A percentile compares a stretch with the other conserved stretches of the same genome.
These are phyloP conservation scores for Gymnoscopelus microlampas DNA, from an alignment of 2,797 vertebrate species.

Conservation along the genomic window DNA sequence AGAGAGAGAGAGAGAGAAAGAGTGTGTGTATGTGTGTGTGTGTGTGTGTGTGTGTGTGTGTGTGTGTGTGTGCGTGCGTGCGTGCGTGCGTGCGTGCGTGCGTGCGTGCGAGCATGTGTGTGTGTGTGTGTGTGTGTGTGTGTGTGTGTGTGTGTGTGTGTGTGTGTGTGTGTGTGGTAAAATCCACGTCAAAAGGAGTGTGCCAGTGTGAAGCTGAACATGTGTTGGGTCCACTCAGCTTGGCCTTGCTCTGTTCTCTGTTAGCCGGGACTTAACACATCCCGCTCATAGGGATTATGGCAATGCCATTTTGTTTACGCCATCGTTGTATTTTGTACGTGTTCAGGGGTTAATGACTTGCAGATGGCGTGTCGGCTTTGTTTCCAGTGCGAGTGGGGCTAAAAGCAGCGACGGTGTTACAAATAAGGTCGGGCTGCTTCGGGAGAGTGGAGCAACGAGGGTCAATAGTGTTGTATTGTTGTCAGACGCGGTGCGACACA, in stretches of 20 bases:
- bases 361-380: conserved; percentile 71
- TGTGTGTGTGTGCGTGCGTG: too few relatives aligned
- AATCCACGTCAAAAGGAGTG: conserved; percentile 49
- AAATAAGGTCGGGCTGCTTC: conserved; percentile 45
- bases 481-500: conserved; percentile 42
- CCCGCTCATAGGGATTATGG: conserved; percentile 43
- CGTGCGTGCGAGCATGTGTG: too few relatives aligned
- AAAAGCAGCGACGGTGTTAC: conserved; percentile 47
- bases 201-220: conserved; percentile 62
- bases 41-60: too few relatives aligned
- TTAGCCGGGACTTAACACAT: conserved; percentile 65
- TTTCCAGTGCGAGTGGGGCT: conserved; percentile 46
- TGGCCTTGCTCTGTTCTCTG: conserved; percentile 68
- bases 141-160: too few relatives aligned
- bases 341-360: conserved; percentile 73
- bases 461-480: conserved; percentile 48
- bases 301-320: conserved; percentile 69
- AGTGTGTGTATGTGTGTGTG: too few relatives aligned
- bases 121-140: too few relatives aligned
- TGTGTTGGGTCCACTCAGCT: conserved; percentile 47
- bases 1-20: background rate
- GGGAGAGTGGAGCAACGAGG: conserved; percentile 27
- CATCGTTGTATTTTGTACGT: conserved; percentile 58
- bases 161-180: conserved; percentile 6
- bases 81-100: too few relatives aligned